phyloP scores from a whole-genome alignment of 1,140 invertebrate species.

The Lethrus apterus region DNA sequence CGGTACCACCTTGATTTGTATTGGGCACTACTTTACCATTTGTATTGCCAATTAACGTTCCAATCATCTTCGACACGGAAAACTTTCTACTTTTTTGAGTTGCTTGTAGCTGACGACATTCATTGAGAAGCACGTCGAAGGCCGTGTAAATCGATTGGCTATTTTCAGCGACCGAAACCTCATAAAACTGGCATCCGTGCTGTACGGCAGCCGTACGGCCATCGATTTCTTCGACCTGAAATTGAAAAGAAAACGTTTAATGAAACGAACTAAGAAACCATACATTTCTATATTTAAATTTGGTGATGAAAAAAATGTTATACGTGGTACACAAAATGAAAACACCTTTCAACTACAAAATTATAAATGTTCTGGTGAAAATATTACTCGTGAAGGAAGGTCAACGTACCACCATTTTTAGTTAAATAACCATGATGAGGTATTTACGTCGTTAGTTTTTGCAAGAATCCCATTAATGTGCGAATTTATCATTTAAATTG shows the following conservation, averaged over 20 bases:
- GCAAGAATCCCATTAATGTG: too few species aligned
- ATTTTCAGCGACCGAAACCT: slow-evolving; percentile 71
- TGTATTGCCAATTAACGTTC: slow-evolving; percentile 58
- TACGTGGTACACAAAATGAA: too few species aligned
- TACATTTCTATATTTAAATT: too few species aligned
- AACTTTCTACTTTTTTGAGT: slow-evolving; percentile 56
- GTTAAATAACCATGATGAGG: too few species aligned
- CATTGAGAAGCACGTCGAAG: slow-evolving; percentile 59
- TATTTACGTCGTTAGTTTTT: too few species aligned
- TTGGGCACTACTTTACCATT: slow-evolving; percentile 35
- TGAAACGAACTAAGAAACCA: too few species aligned
- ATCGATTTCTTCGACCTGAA: slow-evolving; percentile 61
- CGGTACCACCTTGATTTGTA: slow-evolving; percentile 45
- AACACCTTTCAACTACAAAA: too few species aligned
- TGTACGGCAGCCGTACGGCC: slow-evolving; percentile 57
- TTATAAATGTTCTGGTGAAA: too few species aligned
- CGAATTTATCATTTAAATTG: too few species aligned
- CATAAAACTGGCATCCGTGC: slow-evolving; percentile 62
- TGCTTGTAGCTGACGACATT: slow-evolving; percentile 48
- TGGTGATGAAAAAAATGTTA: too few species aligned
- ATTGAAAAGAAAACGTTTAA: slow-evolving; percentile 13
- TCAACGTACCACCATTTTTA: too few species aligned
- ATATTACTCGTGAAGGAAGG: too few species aligned
- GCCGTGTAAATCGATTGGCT: slow-evolving; percentile 60
- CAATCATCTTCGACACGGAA: slow-evolving; percentile 71